Evolutionary conservation across 2,113 vertebrate genomes (phyloP).

Genomic region (Shinisaurus crocodilurus): DNA sequence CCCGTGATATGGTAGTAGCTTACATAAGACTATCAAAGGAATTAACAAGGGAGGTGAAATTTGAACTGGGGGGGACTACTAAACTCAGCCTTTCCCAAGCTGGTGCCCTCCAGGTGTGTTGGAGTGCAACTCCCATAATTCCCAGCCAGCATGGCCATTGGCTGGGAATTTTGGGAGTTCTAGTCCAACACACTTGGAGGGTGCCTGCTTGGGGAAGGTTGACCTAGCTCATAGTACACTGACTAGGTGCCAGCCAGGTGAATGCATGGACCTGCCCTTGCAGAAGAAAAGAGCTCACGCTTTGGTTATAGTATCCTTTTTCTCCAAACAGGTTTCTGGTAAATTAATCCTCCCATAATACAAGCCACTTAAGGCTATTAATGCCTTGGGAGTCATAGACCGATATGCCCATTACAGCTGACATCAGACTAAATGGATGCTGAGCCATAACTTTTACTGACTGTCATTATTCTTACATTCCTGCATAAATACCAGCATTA

Average conservation of each 20-base stretch:
- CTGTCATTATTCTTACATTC: background rate
- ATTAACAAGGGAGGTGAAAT: too few relatives aligned
- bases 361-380: background rate
- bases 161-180: too few relatives aligned
- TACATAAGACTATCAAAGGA: too few relatives aligned
- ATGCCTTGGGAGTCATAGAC: background rate
- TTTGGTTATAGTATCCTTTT: background rate
- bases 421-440: background rate
- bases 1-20: too few relatives aligned
- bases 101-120: too few relatives aligned
- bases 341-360: background rate
- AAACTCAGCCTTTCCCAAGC: too few relatives aligned
- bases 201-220: too few relatives aligned
- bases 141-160: too few relatives aligned
- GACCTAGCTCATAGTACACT: too few relatives aligned
- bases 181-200: too few relatives aligned
- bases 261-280: background rate
- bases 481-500: background rate
- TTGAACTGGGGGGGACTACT: too few relatives aligned
- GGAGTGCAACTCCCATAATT: too few relatives aligned
- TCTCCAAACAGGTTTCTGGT: background rate
- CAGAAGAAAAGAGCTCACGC: background rate
- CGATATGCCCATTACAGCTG: background rate
- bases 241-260: background rate
- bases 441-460: background rate